A percentile compares a stretch with the other conserved stretches of the same genome.
phyloP scores from a whole-genome alignment of 1,140 invertebrate species.

The Brachionus sp. region DNA sequence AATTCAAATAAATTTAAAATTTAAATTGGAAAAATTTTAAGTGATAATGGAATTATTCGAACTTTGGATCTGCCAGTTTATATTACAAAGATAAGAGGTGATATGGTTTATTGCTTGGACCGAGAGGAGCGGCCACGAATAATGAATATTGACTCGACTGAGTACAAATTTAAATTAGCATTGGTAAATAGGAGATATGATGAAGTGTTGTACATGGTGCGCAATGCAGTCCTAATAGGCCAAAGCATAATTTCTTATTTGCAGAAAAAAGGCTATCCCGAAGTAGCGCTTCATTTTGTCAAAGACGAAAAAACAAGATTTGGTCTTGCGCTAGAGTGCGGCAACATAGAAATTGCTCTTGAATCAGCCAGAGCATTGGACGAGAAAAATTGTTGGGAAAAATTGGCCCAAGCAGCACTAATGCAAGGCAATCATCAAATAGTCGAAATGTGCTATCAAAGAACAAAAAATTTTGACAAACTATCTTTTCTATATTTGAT shows the following conservation, averaged over 20 bases:
- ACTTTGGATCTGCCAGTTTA: constrained; percentile 96
- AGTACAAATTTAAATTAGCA: constrained; percentile 96
- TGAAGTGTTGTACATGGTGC: constrained; percentile 91
- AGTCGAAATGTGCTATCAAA: constrained; percentile 98
- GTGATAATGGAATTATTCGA: constrained; percentile 92
- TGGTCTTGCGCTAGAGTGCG: constrained; percentile 91
- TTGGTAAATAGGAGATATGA: constrained; percentile 94
- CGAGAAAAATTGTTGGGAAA: constrained; percentile 91
- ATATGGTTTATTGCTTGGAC: constrained; percentile 72
- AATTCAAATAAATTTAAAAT: background rate
- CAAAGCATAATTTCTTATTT: constrained; percentile 98
- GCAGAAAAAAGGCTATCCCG: constrained; percentile 98
- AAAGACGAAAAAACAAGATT: constrained; percentile 98
- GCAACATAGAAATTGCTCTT: constrained; percentile 86
- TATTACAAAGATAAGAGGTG: constrained; percentile 85
- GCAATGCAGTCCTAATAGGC: constrained; percentile 89
- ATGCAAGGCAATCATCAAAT: constrained; percentile 89
- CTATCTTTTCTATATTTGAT: constrained; percentile 95
- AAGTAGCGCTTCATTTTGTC: constrained; percentile 98
- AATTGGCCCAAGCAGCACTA: constrained; percentile 86
- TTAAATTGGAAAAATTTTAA: constrained; percentile 58
- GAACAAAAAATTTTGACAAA: constrained; percentile 99
- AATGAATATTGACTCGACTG: constrained; percentile 89
- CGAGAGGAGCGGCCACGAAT: constrained; percentile 83
- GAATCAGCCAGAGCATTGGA: constrained; percentile 91